These are phyloP conservation scores for Eubasilissa splendida DNA, from an alignment of 2,888 invertebrate genomes.

Conservation along the genomic window DNA sequence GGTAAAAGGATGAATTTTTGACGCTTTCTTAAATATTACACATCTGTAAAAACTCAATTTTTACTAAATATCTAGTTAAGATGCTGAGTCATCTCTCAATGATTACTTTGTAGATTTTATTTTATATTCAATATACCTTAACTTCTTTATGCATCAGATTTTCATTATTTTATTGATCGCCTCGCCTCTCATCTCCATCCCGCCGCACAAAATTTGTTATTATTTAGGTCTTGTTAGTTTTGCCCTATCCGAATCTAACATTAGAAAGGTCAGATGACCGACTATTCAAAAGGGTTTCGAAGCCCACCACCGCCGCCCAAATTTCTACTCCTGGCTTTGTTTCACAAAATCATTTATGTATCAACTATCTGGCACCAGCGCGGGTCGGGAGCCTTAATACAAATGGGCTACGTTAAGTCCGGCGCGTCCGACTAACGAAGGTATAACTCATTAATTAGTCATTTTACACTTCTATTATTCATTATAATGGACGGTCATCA, in stretches of 20 bases:
- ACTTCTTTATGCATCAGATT: background rate
- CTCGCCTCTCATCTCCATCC: background rate
- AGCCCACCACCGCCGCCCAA: constrained; percentile 19
- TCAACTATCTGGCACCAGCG: background rate
- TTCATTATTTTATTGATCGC: background rate
- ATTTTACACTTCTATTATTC: constrained; percentile 38
- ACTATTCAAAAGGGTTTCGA: background rate
- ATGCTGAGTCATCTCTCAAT: background rate
- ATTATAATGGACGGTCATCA: constrained; percentile 7
- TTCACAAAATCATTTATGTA: constrained; percentile 34
- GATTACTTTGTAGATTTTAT: too few relatives aligned
- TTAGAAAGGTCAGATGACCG: background rate
- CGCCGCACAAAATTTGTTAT: background rate
- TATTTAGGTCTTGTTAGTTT: too few relatives aligned
- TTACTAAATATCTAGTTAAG: background rate
- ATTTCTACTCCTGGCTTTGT: constrained; percentile 11
- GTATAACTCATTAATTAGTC: constrained; percentile 45
- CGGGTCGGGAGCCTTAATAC: constrained; percentile 31
- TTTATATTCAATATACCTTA: too few relatives aligned
- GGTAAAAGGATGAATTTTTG: constrained; percentile 1
- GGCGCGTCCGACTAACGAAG: constrained; percentile 40
- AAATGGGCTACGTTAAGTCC: constrained; percentile 39
- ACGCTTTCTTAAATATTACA: background rate
- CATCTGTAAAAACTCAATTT: background rate
- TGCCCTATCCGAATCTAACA: background rate